phyloP scores from a whole-genome alignment of 23 tunicate genomes.

The Halocynthia roretzi region DNA sequence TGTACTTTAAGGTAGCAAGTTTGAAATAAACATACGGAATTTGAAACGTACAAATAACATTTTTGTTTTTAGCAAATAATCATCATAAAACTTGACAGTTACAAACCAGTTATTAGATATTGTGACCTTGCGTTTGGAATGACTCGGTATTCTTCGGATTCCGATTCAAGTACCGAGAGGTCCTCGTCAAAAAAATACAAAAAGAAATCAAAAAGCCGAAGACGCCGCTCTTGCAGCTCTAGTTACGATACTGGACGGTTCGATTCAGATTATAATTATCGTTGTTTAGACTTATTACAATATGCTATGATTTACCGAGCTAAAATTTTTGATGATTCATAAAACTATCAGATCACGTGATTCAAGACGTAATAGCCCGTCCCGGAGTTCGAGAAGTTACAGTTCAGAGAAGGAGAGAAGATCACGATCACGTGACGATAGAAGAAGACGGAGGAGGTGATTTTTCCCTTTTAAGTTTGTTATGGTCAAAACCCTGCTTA shows the following conservation, averaged over 20 bases:
- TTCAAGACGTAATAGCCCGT: not conserved
- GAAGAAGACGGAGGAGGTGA: not conserved
- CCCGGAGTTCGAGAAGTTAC: not conserved
- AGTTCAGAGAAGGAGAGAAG: not conserved
- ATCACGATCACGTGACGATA: slow-evolving; percentile 6
- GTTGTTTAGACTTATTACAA: not conserved
- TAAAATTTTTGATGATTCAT: too few species aligned
- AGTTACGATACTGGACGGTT: slow-evolving; percentile 15
- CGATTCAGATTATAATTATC: not conserved
- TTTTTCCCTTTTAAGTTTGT: too few species aligned
- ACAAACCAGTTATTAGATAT: too few species aligned
- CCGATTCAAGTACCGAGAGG: slow-evolving; percentile 6
- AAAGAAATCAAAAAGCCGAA: slow-evolving; percentile 17
- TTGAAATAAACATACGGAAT: too few species aligned
- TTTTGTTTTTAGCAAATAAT: too few species aligned
- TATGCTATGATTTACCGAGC: not conserved
- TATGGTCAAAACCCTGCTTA: not conserved
- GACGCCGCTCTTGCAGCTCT: slow-evolving; percentile 20
- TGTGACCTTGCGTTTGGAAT: not conserved
- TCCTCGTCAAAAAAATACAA: slow-evolving; percentile 7
- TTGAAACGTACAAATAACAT: too few species aligned
- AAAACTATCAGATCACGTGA: slow-evolving; percentile 10
- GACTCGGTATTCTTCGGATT: slow-evolving; percentile 26
- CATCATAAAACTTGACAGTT: too few species aligned
- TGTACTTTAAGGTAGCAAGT: too few species aligned